Evolutionary conservation across 2,113 vertebrate genomes (phyloP).

Genomic region (Scalopus aquaticus): DNA sequence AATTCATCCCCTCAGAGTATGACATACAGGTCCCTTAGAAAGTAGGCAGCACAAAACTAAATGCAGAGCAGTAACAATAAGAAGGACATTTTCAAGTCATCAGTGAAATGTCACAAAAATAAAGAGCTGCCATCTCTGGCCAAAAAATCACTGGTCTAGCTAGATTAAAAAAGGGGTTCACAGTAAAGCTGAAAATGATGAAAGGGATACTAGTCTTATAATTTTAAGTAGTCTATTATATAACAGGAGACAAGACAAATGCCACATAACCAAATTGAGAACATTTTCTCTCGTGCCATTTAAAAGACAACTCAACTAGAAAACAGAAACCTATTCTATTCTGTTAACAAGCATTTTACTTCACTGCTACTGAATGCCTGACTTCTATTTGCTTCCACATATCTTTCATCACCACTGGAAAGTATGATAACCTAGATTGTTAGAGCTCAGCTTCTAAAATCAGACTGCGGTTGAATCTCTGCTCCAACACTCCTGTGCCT

Average conservation of each 20-base stretch:
- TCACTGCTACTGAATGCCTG: background rate
- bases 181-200: background rate
- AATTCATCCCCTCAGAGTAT: background rate
- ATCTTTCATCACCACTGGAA: background rate
- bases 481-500: background rate
- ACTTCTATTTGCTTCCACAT: background rate
- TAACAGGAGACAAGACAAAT: background rate
- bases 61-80: background rate
- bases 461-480: background rate
- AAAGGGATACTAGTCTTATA: background rate
- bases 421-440: background rate
- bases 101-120: background rate
- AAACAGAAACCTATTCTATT: constrained; percentile 32
- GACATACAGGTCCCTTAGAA: background rate
- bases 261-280: background rate
- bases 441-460: background rate
- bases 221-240: background rate
- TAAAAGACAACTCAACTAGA: constrained; percentile 22
- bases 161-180: too few relatives aligned
- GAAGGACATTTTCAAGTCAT: background rate
- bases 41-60: background rate
- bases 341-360: background rate
- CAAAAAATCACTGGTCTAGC: too few relatives aligned
- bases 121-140: too few relatives aligned
- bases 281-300: background rate